Evolutionary conservation across 2,113 vertebrate species (phyloP), one percentile per base, ranked within the genome.

Genomic region (Rhea americana): DNA sequence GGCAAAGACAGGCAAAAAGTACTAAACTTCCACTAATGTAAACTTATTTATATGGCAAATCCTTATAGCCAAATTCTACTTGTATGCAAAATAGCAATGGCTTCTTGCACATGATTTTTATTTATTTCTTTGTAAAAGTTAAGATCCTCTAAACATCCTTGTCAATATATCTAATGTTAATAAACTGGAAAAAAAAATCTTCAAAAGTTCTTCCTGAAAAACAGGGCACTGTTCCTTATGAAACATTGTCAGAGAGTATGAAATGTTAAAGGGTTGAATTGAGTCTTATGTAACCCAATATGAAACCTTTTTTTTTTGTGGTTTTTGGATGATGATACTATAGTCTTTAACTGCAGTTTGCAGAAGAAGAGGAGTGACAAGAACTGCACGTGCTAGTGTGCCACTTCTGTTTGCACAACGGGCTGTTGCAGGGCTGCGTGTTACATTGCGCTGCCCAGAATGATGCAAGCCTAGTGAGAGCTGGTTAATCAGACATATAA

Each of bases 311-410:
- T n/a, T n/a, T 16, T 41, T 92, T 93, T 68, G 25, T n/a, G 26
- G 22, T 83, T 82, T 86, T 25, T 87, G 48, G 48, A 72, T 85
- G 81, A 62, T 48, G 50, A 24, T 17, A 39, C 16, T 19, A 35
- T 26, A 58, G 25, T 48, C 83, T 90, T 81, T 30, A 67, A 2
- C 55, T 56, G 39, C 51, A 48, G 37, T 81, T 94, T 86, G 20
- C 47, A 75, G 51, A 39, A 50, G 73, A 55, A 82, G 66, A 82
- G n/a, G 55, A 88, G 28, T 75, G 24, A 35, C 8, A 72, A 48
- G 70, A 79, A 22, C 19, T 12, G 3, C 70, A 68, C 0, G 0
- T 0, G 1, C 47, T 71, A 18, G 9, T 72, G 67, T 58, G 65
- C 20, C 37, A 4, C 45, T 86, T 75, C 39, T 91, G 56, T 68